Evolutionary conservation across 2,113 vertebrate genomes (phyloP), one percentile per base, ranked within the genome.

Genomic region (Tachysurus fulvidraco): DNA sequence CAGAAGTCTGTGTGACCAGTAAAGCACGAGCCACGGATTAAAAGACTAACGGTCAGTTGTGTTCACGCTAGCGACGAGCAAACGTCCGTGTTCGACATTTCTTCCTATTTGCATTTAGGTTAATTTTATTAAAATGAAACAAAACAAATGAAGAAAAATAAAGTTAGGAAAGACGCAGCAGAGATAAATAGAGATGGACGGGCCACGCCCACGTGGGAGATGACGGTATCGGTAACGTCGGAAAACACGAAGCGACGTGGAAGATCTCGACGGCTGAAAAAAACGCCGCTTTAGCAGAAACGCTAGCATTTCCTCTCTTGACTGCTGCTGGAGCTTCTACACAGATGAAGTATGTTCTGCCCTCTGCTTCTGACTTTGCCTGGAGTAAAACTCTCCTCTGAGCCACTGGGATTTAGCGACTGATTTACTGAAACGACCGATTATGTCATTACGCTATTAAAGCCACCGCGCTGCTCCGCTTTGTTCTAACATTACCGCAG

Each of bases 271-370:
- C 25, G 2, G 5, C 64, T 0, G 14, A 4, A 14, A 50, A 50
- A 50, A 50, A 0, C 1, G 73, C 44, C n/a, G 12, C 44, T 14
- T 14, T 28, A n/a, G 23, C 23, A 7, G 23, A 52, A 50, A 25
- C 41, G 9, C 12, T 3, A 44, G 8, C 8, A 11, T 21, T 44
- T 25, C 5, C 16, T 54, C 36, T 44, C 67, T 55, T 55, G 62
- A 44, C 73, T 77, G 82, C 82, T 74, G 64, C 78, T 73, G 78
- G 44, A 52, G 28, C 62, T 41, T 46, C 60, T 84, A 89, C 85
- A 88, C 71, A 86, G 84, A 89, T 90, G 88, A 90, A 90, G 89
- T 69, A 83, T 25, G 19, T 86, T 87, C 71, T 78, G 85, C 73
- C 88, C 87, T 82, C 79, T 57, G 59, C 86, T 82, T 28, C 77